Evolutionary conservation across 2,797 vertebrate species (phyloP), one percentile per base, ranked within the genome.

Genomic region (Argya squamiceps): DNA sequence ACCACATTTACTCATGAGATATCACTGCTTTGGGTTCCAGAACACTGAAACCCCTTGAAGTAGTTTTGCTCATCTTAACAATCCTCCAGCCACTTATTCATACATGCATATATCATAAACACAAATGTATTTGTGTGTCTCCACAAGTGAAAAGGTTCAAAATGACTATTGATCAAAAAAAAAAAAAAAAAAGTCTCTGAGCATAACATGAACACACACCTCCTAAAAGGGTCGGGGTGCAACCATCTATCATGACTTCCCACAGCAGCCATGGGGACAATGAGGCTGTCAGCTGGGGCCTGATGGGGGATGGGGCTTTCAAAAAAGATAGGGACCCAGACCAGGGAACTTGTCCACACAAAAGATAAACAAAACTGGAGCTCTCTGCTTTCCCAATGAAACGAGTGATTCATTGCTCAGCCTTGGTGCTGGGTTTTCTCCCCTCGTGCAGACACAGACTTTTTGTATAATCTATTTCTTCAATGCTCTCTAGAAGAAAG

Each of bases 161-260:
- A 80, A 23, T 73, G 88, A 81, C 89, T 94, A 94, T 94, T 96
- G 97, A 97, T 96, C 86, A 88, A 91, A 90, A 84, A 92, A 93
- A 88, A 91, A 88, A 91, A 86, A 92, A 93, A 89, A 78, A 93
- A 89, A 21, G 73, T 96, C 86, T 96, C 63, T 81, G 74, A 84
- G 84, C 70, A 88, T 76, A 83, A 88, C 84, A 85, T 16, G 88
- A 84, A 50, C 88, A 87, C 0, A 4, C 41, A 90, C 68, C 56
- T 87, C 80, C 88, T 96, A 96, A 95, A 97, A 97, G 93, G 89
- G 91, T 95, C n/a, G 59, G 0, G 32, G 41, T 77, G 76, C 79
- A 87, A 3, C 86, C 86, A 95, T 97, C 88, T 96, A 95, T 96
- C 96, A 95, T 30, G 94, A 79, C 88, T 91, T 87, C 79, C 73